Base-by-base conservation (phyloP, 2,888 invertebrate species). In the Neria commutata region DNA sequence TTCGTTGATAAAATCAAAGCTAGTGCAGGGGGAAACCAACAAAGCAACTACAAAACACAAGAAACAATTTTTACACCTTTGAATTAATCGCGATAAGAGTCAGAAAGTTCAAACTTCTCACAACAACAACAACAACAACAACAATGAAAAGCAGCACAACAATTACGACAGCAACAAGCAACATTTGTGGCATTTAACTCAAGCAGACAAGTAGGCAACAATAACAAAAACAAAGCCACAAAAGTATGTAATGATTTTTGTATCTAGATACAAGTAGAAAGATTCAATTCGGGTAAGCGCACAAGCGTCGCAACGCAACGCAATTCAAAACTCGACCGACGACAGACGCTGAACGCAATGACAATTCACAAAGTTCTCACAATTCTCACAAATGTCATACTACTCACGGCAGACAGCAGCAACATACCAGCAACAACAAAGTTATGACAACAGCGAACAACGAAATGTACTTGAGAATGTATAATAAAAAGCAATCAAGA, bases 51-150 rank as follows among this genome's bases (percentile, higher is more conserved):
- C 19, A 24, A 53, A 54, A 61, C 54, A 40, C 46, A 52, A 58
- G 54, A 60, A 46, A 46, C 40, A 56, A 58, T 63, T 61, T 58
- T 59, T 63, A 60, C 60, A 60, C 58, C 58, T 63, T 60, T 63
- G 56, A 55, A 57, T 55, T 57, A 59, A 34, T 61, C 45, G 48
- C 34, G 48, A 23, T 25, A 37, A 37, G n/a, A 34, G 40, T 47
- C 54, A 57, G 48, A 42, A 54, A 34, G 34, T 21, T 26, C 37
- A 21, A 37, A 55, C 14, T 23, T 57, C 37, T 33, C 51, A 33
- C 29, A 50, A 42, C 37, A 42, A 47, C 25, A 62, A 47, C 29
- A 11, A 37, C 37, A 37, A 37, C 37, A 37, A 37, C 10, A 37
- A n/a, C 37, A 3, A 37, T n/a, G n/a, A 14, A 37, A 37, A 14